Evolutionary conservation across 2,888 invertebrate genomes (phyloP), one percentile per base, ranked within the genome.

Genomic region (Prenolepis imparis): DNA sequence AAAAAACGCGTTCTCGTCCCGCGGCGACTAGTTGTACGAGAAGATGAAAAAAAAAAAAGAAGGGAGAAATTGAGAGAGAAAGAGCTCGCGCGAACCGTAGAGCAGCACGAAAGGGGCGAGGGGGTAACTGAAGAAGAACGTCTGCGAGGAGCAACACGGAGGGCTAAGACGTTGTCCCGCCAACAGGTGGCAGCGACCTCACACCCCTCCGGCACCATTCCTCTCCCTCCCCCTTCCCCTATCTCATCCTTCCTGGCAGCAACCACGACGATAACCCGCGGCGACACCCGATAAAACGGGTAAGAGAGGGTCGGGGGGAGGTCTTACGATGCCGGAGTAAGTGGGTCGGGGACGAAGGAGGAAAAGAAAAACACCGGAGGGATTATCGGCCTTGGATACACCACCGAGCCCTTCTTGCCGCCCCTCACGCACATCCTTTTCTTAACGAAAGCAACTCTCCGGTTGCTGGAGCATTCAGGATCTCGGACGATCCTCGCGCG

Each of bases 151-250:
- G 87, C 87, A 57, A 70, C 59, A 86, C 85, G 75, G 78, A 78
- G 78, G 78, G 78, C 78, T 90, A 92, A 90, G 92, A 92, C 92
- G 92, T 92, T 93, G 93, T 78, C 78, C 93, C 92, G 93, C 94
- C 94, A 94, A 94, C 94, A 94, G 94, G 94, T 95, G 94, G 94
- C 92, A 92, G 93, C 94, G 93, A 93, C 94, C 94, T 94, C 94
- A 93, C 93, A 93, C 92, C 91, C 90, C 91, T 87, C 70, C 82
- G 84, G 85, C 77, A 68, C 92, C 90, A 90, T 90, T 80, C 48
- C 72, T 77, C 75, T 68, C 92, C 92, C 91, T 87, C 90, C 90
- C 84, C 70, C 78, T 59, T 82, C 73, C 82, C 73, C 78, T 73
- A 90, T 92, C 91, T 91, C 91, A 91, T 92, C 92, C 91, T 90